phyloP scores from a whole-genome alignment of 2,888 invertebrate genomes.

The Scaptomyza tumidula region DNA sequence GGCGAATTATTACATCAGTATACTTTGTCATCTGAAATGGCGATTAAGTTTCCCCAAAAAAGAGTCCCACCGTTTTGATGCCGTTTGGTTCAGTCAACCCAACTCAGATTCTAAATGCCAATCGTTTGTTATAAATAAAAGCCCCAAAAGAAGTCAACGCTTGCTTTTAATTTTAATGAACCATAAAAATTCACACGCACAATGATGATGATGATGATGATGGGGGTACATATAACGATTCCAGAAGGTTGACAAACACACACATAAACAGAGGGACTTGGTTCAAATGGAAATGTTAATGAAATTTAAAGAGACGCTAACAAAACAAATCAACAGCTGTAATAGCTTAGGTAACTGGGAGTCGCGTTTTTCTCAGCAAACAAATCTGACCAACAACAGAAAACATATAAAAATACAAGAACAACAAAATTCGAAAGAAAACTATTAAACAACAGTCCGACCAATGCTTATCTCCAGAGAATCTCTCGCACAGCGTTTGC shows the following conservation, averaged over 20 bases:
- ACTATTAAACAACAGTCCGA: conserved; percentile 76
- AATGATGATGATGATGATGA: conserved; percentile 28
- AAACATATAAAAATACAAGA: conserved; percentile 24
- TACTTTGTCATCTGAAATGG: conserved; percentile 34
- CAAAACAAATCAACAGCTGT: conserved; percentile 62
- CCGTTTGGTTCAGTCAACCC: conserved; percentile 42
- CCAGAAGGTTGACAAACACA: conserved; percentile 59
- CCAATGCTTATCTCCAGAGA: conserved; percentile 57
- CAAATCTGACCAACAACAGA: conserved; percentile 44
- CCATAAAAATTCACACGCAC: conserved; percentile 80
- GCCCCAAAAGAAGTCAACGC: conserved; percentile 29
- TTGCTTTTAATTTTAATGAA: conserved; percentile 78
- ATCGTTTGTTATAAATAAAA: conserved; percentile 67
- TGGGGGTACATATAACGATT: conserved; percentile 56
- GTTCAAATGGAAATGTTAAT: conserved; percentile 68
- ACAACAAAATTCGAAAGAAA: conserved; percentile 70
- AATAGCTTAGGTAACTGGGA: conserved; percentile 25
- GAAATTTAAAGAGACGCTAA: conserved; percentile 76
- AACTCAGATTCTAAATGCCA: conserved; percentile 61
- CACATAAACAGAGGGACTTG: conserved; percentile 15
- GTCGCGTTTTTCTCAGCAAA: conserved; percentile 68
- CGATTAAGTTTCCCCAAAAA: conserved; percentile 8
- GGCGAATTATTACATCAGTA: conserved; percentile 33
- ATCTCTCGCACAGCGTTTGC: conserved; percentile 66
- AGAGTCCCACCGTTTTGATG: conserved; percentile 35